Base-by-base conservation (phyloP, 1,140 invertebrate species). In the Zaprionus kolodkinae region DNA sequence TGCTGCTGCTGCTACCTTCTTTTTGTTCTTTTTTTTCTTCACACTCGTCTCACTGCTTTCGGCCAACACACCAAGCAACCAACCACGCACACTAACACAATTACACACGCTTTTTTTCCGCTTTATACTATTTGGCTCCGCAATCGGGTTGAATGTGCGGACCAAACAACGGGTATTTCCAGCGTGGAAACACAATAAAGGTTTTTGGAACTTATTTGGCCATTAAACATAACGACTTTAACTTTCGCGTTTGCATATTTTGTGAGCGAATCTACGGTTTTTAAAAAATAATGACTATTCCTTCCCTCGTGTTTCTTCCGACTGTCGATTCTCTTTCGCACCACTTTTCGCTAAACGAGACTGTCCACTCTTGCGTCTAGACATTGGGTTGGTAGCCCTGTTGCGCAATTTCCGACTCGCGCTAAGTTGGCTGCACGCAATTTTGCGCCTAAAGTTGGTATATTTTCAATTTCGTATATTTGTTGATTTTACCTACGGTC, bases 251-350 rank as follows among this genome's bases (percentile, higher is more conserved):
- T 57, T 56, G 71, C 68, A 80, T 72, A 71, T 79, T 79, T 76
- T 62, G 48, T 45, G 48, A 52, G 66, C 65, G 65, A 64, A 76
- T 61, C 60, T 60, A 55, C 65, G 48, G 55, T 68, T 79, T 72
- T 65, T 21, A 64, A 79, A 45, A 79, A 82, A 79, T 83, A 83
- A 81, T 84, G 85, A 84, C 73, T 67, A 83, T 87, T 83, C 72
- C 78, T 87, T 87, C 84, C 84, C 84, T 88, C 84, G 84, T 88
- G 84, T 88, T 88, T 89, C 78, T 89, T 88, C 67, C 85, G 80
- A 87, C 72, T 81, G 72, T 71, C 71, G 66, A 62, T 71, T 78
- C 66, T 62, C 76, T 75, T 75, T 76, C 40, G 35, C 61, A 67
- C 57, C 52, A 63, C 33, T 73, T 59, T 77, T 77, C 75, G 75